phyloP scores from a whole-genome alignment of 2,888 invertebrate species.

The Apocheima hispidaria region DNA sequence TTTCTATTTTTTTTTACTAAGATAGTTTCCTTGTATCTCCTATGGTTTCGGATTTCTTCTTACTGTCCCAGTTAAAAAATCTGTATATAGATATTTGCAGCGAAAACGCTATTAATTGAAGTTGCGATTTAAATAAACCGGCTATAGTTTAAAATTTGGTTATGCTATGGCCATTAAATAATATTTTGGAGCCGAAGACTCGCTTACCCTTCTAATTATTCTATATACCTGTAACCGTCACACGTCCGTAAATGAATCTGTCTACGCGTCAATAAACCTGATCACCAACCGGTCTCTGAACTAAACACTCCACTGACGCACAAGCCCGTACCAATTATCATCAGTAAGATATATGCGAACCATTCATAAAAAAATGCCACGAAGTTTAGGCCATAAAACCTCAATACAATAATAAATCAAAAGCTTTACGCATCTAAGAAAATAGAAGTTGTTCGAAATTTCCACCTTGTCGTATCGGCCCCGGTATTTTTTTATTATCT shows the following conservation, averaged over 20 bases:
- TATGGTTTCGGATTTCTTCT: too few species aligned
- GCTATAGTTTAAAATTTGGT: too few species aligned
- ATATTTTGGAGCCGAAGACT: background rate
- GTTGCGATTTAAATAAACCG: too few species aligned
- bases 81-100: too few species aligned
- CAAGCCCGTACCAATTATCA: constrained; percentile 2
- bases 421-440: background rate
- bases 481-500: too few species aligned
- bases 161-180: too few species aligned
- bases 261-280: background rate
- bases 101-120: too few species aligned
- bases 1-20: too few species aligned
- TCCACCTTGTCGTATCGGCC: background rate
- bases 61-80: too few species aligned
- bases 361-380: constrained; percentile 10
- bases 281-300: constrained; percentile 11
- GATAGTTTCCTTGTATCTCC: too few species aligned
- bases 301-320: constrained; percentile 14
- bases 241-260: constrained; percentile 1
- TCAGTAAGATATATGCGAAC: constrained; percentile 16
- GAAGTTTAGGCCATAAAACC: constrained; percentile 17
- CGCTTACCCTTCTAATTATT: background rate
- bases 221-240: background rate
- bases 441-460: background rate
- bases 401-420: constrained; percentile 14